Base-by-base conservation (phyloP, 2,113 vertebrate genomes). In the Cynocephalus volans region DNA sequence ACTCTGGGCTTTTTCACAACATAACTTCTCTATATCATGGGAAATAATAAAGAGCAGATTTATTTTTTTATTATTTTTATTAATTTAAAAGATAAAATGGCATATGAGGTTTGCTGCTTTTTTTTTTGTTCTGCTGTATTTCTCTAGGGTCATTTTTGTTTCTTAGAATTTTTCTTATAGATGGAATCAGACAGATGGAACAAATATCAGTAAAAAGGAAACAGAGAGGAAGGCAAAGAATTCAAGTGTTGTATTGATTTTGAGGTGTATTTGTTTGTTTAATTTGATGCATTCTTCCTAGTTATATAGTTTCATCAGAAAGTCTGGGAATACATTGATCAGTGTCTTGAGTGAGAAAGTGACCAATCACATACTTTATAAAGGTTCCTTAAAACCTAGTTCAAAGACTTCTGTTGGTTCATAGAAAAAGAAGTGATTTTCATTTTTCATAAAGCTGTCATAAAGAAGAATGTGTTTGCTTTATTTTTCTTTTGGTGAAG, bases 371-470 rank as follows among this genome's bases (percentile, higher is more conserved):
- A 73, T 33, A 33, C 48, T 88, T 92, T 88, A 41, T 82, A 36
- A 80, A 83, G 2, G 9, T 62, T 91, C 85, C 72, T 94, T 86
- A 92, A 81, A 52, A 87, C 93, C 14, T 48, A 56, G 19, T 79
- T 92, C 50, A 87, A 56, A 90, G 41, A 2, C 8, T 36, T 79
- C 19, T 96, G 28, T 87, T 95, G 50, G 48, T 73, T 60, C 70
- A 77, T 52, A 94, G 80, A 23, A 89, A 93, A 88, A 72, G 23
- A 76, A 85, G 8, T 80, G 31, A 52, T 92, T 94, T 95, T 83
- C 23, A 82, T 41, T 75, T 93, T 93, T 60, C n/a, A 12, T 50
- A 73, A 54, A 48, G 18, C 4, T 84, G 24, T 92, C 14, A 70
- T 89, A 60, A 65, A 70, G 86, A 45, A 73, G 82, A 85, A 24